A percentile compares a stretch with the other conserved stretches of the same genome.
phyloP scores from a whole-genome alignment of 2,113 vertebrate genomes.

The Erythrolamprus reginae region DNA sequence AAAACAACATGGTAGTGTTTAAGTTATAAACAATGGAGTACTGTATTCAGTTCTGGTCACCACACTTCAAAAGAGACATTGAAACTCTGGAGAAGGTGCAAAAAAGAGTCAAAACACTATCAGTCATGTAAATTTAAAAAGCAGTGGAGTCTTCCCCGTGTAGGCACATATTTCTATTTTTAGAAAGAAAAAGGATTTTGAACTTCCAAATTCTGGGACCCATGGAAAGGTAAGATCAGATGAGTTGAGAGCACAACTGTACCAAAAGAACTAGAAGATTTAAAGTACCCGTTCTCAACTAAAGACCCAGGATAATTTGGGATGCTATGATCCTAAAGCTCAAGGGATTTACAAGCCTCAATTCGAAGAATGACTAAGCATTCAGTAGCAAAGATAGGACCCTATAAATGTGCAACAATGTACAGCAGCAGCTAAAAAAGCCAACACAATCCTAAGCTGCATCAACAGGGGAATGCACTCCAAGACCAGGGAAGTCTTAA shows the following conservation, averaged over 20 bases:
- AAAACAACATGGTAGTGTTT: neutral
- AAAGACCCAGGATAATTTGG: conserved; percentile 51
- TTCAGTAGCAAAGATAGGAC: conserved; percentile 66
- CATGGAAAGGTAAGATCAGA: neutral
- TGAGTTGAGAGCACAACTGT: neutral
- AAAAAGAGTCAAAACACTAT: neutral
- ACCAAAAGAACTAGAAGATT: conserved; percentile 27
- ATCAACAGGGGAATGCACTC: too few relatives aligned
- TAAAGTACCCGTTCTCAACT: neutral
- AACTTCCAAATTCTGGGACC: neutral
- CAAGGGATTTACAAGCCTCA: conserved; percentile 61
- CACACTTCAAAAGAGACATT: too few relatives aligned
- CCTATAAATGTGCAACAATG: too few relatives aligned
- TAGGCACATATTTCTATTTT: conserved; percentile 15
- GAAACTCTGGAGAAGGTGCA: too few relatives aligned
- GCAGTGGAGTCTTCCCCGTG: neutral
- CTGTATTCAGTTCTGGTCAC: too few relatives aligned
- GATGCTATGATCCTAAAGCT: conserved; percentile 38
- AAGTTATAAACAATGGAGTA: neutral
- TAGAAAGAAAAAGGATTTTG: neutral
- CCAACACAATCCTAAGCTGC: too few relatives aligned
- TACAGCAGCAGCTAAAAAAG: too few relatives aligned
- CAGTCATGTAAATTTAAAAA: conserved; percentile 12
- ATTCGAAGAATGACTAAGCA: conserved; percentile 62
- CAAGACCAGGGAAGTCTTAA: too few relatives aligned